phyloP scores from a whole-genome alignment of 2,113 vertebrate genomes.

The Nycticorax nycticorax region DNA sequence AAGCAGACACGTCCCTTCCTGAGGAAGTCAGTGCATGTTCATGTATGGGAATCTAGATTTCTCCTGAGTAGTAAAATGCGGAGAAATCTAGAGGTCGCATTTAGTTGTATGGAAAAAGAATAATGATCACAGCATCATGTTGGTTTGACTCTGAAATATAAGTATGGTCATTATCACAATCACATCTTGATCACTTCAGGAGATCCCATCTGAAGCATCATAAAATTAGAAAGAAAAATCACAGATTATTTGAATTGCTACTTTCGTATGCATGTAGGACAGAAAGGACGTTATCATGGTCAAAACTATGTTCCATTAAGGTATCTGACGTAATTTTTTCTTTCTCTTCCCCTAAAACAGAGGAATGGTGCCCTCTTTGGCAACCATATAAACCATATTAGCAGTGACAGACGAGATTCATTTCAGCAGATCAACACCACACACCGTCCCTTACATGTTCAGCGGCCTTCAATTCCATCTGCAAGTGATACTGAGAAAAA shows the following conservation, averaged over 20 bases:
- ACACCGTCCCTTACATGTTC: conserved; percentile 94
- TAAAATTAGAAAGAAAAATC: conserved; percentile 39
- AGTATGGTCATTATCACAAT: background rate
- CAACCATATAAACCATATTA: conserved; percentile 94
- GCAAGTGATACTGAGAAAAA: conserved; percentile 87
- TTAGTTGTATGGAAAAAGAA: background rate
- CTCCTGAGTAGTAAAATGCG: background rate
- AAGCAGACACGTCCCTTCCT: background rate
- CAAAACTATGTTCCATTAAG: background rate
- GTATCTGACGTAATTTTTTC: conserved; percentile 50
- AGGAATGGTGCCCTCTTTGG: conserved; percentile 95
- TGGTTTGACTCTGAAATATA: background rate
- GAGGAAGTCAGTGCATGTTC: conserved; percentile 31
- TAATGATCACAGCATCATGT: background rate
- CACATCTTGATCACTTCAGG: conserved; percentile 10
- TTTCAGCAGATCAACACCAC: conserved; percentile 95
- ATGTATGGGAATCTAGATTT: background rate
- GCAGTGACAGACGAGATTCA: conserved; percentile 87
- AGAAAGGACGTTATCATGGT: conserved; percentile 11
- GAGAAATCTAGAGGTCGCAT: conserved; percentile 28
- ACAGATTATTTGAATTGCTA: conserved; percentile 32
- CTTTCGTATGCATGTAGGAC: conserved; percentile 40
- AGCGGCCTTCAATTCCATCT: conserved; percentile 89
- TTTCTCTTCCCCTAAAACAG: conserved; percentile 83
- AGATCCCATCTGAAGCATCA: background rate